Evolutionary conservation across 1,140 invertebrate species (phyloP), one percentile per base, ranked within the genome.

Genomic region (Aphidius gifuensis): DNA sequence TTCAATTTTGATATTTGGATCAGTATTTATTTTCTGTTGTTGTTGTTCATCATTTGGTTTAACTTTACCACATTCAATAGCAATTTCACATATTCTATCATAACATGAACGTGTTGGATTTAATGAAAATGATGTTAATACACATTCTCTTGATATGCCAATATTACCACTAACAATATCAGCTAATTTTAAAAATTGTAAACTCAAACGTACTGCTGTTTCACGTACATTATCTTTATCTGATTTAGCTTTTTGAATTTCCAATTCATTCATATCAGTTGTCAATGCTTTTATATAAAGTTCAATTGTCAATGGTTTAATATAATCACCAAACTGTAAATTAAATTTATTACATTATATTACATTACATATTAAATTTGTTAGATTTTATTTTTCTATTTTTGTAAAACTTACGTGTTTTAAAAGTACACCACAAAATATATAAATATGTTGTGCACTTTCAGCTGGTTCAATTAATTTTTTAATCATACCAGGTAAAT

Each of bases 231-330:
- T 83, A 23, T 83, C 82, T 47, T 80, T 78, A 60, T 86, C 80
- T 5, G 73, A 74, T 23, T 84, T 83, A 2, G 79, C 73, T 74
- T 90, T 90, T 45, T 86, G 84, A 62, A 82, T 84, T 71, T 91
- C 88, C 67, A 91, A 70, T 70, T 88, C 86, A 68, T 91, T 92
- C 84, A 91, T 88, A 68, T 91, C 89, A 6, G 85, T 84, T 5
- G 88, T 90, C 57, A 91, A 82, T 0, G 88, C 89, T 60, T 86
- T 82, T 32, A 91, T 87, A 70, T 90, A 90, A 21, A 91, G 70
- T 71, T 91, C 88, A 55, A 90, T 88, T 7, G 87, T 84, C 59
- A 90, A 83, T 11, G 87, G 80, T 66, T 85, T 85, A 73, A 90
- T 82, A 43, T 76, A 81, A 5, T 82, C 77, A 53, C 65, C 70